A percentile compares a stretch with the other conserved stretches of the same genome.
These are phyloP conservation scores for Enhydra lutris DNA, from an alignment of 2,113 vertebrate species.

Conservation along the genomic window DNA sequence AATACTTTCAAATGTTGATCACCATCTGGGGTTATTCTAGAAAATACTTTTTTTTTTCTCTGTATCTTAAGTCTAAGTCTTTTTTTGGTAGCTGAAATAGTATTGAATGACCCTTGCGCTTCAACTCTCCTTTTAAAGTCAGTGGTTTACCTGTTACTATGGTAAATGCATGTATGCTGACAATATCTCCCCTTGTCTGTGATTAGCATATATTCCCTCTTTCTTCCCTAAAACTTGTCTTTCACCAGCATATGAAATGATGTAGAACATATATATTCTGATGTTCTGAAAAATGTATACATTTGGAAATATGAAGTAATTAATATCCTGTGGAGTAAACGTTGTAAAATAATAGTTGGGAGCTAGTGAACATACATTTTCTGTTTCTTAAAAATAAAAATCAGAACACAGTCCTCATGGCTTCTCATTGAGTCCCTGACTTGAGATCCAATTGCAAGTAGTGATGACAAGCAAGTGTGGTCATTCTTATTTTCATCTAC, in stretches of 20 bases:
- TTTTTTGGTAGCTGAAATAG: background rate
- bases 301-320: background rate
- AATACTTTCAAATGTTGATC: background rate
- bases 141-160: background rate
- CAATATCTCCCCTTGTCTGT: background rate
- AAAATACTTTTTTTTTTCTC: background rate
- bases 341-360: background rate
- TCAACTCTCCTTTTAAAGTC: background rate
- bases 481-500: background rate
- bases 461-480: too few relatives aligned
- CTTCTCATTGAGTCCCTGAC: background rate
- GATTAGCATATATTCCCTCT: background rate
- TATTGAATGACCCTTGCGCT: background rate
- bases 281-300: background rate
- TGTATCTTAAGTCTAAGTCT: background rate
- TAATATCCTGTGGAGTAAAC: background rate
- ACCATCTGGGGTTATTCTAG: background rate
- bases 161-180: background rate
- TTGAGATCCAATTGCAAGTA: background rate
- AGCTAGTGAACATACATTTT: background rate
- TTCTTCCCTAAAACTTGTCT: background rate
- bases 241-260: background rate
- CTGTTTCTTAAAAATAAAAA: background rate
- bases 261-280: background rate
- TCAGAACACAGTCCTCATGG: background rate